Evolutionary conservation across 1,140 invertebrate species (phyloP), one percentile per base, ranked within the genome.

Genomic region (Drosophila sproati): DNA sequence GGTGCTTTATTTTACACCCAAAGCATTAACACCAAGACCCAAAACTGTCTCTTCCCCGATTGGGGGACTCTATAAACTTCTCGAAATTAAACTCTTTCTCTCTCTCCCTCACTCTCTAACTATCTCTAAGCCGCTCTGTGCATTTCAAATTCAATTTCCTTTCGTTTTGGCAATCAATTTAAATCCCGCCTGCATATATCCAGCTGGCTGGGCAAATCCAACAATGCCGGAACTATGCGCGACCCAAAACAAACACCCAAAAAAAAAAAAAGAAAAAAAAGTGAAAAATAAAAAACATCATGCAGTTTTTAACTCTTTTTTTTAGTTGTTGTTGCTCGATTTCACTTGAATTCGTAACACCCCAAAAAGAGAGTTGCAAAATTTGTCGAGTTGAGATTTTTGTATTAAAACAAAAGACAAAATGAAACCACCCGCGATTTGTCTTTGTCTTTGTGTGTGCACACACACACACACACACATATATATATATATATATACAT

Each of bases 301-400:
- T 89, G 83, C 85, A 88, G 85, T 88, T 87, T 83, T 87, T 87
- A 64, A 43, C 39, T 20, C 64, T 71, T 80, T 70, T 70, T 62
- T 69, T 32, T 73, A 74, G 61, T 83, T 75, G 63, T 37, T 37
- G 35, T 37, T 51, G 57, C 39, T 43, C 85, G 83, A 88, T 88
- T 88, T 88, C 83, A 88, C 83, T 88, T 82, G 85, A 83, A 89
- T 88, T 88, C 83, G 80, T 88, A 88, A 88, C 83, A 88, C 80
- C 77, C 71, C 39, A 43, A 45, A 85, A 80, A 73, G 73, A 70
- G 72, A 78, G 77, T 75, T 78, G 73, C 59, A 71, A 75, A 75
- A 69, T 86, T 78, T 80, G 79, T 76, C 56, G 61, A 72, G 68
- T 60, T 66, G 59, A 73, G 68, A 76, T 76, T 43, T n/a, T 76